phyloP scores from a whole-genome alignment of 2,113 vertebrate genomes.

The Spermophilus dauricus region DNA sequence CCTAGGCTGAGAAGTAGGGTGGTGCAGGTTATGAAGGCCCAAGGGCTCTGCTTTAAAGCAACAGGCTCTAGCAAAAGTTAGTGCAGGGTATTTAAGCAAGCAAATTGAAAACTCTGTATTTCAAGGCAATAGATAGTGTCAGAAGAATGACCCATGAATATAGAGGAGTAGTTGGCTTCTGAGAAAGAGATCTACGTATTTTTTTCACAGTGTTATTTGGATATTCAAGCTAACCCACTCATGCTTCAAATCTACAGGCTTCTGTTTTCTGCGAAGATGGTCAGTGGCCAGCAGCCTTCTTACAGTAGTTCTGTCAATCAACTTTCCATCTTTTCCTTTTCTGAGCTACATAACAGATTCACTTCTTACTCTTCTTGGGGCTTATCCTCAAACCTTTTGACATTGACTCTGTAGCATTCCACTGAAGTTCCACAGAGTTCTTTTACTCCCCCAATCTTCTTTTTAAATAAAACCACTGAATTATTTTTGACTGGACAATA shows the following conservation, averaged over 20 bases:
- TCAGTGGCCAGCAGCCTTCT: neutral
- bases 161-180: neutral
- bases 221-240: neutral
- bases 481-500: slow-evolving; percentile 6
- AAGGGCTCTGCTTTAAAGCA: neutral
- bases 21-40: neutral
- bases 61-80: neutral
- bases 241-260: neutral
- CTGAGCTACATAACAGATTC: neutral
- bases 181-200: neutral
- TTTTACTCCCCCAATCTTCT: neutral
- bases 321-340: neutral
- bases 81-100: neutral
- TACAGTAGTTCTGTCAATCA: neutral
- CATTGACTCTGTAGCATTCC: neutral
- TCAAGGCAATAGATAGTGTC: neutral
- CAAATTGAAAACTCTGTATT: neutral
- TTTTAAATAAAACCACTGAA: neutral
- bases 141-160: neutral
- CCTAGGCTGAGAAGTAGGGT: neutral
- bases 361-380: neutral
- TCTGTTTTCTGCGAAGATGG: neutral
- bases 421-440: neutral
- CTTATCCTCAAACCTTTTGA: neutral
- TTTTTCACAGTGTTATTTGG: neutral